Evolutionary conservation across 53 echinoderm and acorn worm genomes (phyloP), one percentile per base, ranked within the genome.

Genomic region (Stichopus horrens): DNA sequence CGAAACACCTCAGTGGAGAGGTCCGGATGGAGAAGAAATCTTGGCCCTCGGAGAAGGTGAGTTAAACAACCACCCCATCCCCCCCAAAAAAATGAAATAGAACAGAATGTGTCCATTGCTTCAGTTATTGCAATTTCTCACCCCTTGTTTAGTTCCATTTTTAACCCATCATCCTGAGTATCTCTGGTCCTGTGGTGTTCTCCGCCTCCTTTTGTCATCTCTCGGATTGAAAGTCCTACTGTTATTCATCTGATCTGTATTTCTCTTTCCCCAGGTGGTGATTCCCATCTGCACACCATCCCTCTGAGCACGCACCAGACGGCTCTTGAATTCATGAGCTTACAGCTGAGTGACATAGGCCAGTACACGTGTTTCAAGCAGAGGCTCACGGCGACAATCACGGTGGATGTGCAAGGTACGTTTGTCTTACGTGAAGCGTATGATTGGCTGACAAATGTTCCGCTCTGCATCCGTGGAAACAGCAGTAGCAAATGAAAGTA

Each of bases 1-100:
- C 53, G 55, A 88, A 14, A 53, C 88, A 58, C 91, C 91, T 20
- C 73, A 74, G 20, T 91, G 91, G 91, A 83, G 91, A 63, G 88
- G 74, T 4, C 55, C 91, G 5, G 82, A 88, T 53, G 80, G 80
- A 8, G 88, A 88, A 82, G 78, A 88, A 21, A 91, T 91, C 10
- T 82, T 88, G 16, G 13, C 79, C 9, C 54, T 78, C 13, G 21
- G 6, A 53, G 65, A 89, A 57, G 89, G 89, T 89, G 52, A 89
- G 8, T 54, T 51, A 53, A 23, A 76, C 37, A 37, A 37, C 37
- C 37, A 65, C 37, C 37, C 37, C 37, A 37, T 37, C 37, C 0
- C 37, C 2, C 37, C 0, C 37, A 37, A 37, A 37, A 37, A 37
- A 14, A n/a, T 67, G 4, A 67, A 67, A 67, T 67, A 67, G 68